Evolutionary conservation across 1,140 invertebrate species (phyloP).

Genomic region (Homalodisca vitripennis): DNA sequence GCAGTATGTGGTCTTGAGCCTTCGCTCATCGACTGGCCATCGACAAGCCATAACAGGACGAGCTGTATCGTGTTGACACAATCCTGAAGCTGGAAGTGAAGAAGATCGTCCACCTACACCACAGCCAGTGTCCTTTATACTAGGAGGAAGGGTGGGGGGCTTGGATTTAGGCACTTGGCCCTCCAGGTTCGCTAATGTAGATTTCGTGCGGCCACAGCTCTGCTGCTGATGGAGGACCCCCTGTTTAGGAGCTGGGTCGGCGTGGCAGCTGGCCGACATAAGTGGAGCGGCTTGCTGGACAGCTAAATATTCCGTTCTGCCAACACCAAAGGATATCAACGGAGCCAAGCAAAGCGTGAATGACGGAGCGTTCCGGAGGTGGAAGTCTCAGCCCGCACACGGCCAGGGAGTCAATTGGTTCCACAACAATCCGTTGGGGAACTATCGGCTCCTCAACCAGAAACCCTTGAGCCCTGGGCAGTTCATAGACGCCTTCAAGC

Average conservation of each 20-base stretch:
- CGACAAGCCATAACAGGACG: background rate
- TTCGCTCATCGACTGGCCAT: constrained; percentile 12
- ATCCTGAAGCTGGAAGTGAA: constrained; percentile 5
- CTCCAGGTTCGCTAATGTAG: background rate
- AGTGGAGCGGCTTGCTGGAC: background rate
- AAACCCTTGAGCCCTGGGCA: background rate
- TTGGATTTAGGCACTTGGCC: constrained; percentile 14
- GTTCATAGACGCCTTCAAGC: background rate
- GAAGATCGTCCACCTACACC: constrained; percentile 25
- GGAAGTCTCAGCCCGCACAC: background rate
- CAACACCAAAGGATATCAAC: background rate
- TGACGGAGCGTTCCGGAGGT: background rate
- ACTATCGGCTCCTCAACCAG: too few relatives aligned
- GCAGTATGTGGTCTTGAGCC: background rate
- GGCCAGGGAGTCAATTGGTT: background rate
- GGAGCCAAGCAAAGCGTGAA: background rate
- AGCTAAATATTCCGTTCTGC: background rate
- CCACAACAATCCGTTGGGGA: background rate
- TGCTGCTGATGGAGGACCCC: background rate
- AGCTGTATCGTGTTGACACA: constrained; percentile 4
- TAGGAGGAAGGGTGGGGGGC: constrained; percentile 26
- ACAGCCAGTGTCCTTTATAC: constrained; percentile 23
- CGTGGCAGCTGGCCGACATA: background rate
- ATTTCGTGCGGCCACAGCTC: background rate
- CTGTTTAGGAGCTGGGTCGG: background rate